These are phyloP conservation scores for Tanytarsus gracilentus DNA, from an alignment of 2,888 invertebrate species.

Conservation along the genomic window DNA sequence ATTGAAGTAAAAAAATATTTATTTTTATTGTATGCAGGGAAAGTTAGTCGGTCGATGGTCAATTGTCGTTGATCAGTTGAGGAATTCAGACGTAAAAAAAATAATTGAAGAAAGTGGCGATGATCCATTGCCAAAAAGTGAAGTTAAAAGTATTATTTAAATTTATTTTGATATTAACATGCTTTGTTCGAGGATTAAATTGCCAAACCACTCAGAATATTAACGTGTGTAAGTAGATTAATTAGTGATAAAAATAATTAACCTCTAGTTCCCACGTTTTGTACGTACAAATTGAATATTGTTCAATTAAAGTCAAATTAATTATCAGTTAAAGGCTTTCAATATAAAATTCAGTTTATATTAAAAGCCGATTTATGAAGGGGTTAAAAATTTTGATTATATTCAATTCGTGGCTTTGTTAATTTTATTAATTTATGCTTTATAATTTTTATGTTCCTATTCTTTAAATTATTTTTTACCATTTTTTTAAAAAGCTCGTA, in stretches of 20 bases:
- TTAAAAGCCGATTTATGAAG: too few species aligned
- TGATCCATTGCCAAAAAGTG: not conserved
- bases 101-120: constrained; percentile 5
- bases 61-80: constrained; percentile 11
- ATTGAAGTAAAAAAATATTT: too few species aligned
- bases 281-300: not conserved
- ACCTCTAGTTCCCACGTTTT: not conserved
- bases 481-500: too few species aligned
- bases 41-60: not conserved
- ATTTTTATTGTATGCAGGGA: too few species aligned
- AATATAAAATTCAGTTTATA: too few species aligned
- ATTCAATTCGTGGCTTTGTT: too few species aligned
- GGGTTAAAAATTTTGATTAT: too few species aligned
- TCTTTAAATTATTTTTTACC: too few species aligned
- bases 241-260: not conserved
- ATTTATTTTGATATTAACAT: not conserved
- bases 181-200: constrained; percentile 12
- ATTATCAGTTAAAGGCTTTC: too few species aligned
- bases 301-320: not conserved
- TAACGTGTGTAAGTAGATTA: constrained; percentile 56
- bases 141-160: constrained; percentile 5
- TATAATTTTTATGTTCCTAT: too few species aligned
- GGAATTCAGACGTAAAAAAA: not conserved
- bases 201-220: constrained; percentile 62
- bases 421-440: too few species aligned